phyloP scores from a whole-genome alignment of 2,113 vertebrate genomes.

The Sylvietta virens region DNA sequence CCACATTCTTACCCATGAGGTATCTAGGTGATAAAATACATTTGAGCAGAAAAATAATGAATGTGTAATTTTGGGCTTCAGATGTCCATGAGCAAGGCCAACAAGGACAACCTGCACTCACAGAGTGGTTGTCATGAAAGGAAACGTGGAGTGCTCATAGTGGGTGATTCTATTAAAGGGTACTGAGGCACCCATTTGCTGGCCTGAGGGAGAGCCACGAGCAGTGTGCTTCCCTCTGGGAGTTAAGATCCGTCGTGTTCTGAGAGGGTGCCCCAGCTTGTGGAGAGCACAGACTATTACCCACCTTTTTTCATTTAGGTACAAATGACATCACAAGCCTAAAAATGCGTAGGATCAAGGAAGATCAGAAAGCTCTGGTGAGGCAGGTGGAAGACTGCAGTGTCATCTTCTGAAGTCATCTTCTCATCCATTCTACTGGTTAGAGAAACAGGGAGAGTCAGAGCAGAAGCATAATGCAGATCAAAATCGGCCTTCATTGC shows the following conservation, averaged over 20 bases:
- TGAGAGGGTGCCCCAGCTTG: rapidly evolving
- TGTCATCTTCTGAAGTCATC: neutral
- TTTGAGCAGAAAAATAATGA: neutral
- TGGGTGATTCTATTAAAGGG: neutral
- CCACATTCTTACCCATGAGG: neutral
- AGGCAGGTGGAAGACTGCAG: neutral
- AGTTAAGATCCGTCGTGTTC: rapidly evolving
- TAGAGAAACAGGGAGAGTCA: neutral
- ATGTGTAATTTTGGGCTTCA: neutral
- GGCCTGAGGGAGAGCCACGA: neutral
- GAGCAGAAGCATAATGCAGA: neutral
- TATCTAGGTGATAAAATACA: neutral
- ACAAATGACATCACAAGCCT: rapidly evolving
- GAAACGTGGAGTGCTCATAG: rapidly evolving
- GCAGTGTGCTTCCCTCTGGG: neutral
- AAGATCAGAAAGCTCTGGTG: neutral
- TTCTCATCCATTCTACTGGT: neutral
- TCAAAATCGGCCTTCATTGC: rapidly evolving
- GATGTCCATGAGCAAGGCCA: rapidly evolving
- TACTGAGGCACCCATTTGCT: neutral
- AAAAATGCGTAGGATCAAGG: neutral
- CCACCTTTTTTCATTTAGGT: neutral
- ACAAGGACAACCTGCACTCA: neutral
- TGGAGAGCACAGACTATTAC: neutral
- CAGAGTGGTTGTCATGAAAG: neutral